phyloP scores from a whole-genome alignment of 2,888 invertebrate species.

The Oscheius sp. region DNA sequence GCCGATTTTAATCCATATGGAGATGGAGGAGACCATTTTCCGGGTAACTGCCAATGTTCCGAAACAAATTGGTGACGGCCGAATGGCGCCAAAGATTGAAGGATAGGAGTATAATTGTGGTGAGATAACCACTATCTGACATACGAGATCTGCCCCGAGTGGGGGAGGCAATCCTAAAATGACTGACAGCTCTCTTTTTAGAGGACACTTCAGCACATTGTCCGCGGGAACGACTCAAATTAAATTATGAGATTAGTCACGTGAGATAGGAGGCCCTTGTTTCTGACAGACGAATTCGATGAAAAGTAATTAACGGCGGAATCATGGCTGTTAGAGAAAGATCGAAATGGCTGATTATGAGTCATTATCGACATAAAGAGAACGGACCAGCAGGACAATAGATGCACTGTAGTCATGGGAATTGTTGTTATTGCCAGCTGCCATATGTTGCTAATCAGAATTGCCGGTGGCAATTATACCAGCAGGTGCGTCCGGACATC shows the following conservation, averaged over 20 bases:
- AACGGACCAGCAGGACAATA: no score
- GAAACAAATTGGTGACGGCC: neutral
- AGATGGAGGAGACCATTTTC: neutral
- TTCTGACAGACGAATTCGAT: no score
- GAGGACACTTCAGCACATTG: neutral
- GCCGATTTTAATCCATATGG: neutral
- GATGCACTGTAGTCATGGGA: no score
- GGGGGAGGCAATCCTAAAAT: no score
- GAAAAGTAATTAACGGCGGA: no score
- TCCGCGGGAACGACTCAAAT: neutral
- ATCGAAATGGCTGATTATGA: neutral
- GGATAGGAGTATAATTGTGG: no score
- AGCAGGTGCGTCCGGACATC: slow-evolving; percentile 24
- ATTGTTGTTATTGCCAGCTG: no score
- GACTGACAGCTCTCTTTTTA: slow-evolving; percentile 3
- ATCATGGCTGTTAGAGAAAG: no score
- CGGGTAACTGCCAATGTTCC: neutral
- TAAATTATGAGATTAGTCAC: neutral
- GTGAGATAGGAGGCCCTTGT: no score
- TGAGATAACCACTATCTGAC: neutral
- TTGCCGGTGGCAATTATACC: slow-evolving; percentile 22
- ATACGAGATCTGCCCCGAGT: slow-evolving; percentile 1
- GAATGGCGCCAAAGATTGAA: neutral
- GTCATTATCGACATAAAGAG: neutral
- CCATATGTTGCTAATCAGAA: slow-evolving; percentile 27